Evolutionary conservation across 2,888 invertebrate species (phyloP).

Genomic region (Drosophila stalkeri): DNA sequence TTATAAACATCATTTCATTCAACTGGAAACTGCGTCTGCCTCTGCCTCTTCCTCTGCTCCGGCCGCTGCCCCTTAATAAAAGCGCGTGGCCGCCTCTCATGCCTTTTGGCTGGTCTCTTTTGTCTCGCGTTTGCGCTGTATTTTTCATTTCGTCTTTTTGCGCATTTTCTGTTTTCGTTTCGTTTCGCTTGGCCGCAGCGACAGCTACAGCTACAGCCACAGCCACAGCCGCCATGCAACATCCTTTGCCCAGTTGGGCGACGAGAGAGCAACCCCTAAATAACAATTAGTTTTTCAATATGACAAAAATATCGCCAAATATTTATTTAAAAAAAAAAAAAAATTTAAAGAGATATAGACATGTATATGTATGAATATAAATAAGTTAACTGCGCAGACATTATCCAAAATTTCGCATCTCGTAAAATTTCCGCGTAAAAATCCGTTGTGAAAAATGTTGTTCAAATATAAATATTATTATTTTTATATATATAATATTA

Average conservation of each 20-base stretch:
- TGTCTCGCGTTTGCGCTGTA: constrained; percentile 78
- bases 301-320: constrained; percentile 8
- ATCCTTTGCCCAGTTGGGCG: constrained; percentile 55
- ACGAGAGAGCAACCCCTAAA: constrained; percentile 63
- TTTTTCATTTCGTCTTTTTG: constrained; percentile 67
- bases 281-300: constrained; percentile 52
- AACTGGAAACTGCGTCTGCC: constrained; percentile 53
- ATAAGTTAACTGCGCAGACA: constrained; percentile 39
- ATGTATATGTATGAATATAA: not conserved
- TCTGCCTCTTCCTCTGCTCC: constrained; percentile 4
- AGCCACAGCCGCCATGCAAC: constrained; percentile 45
- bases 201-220: constrained; percentile 25
- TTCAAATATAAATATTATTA: not conserved
- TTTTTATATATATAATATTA: constrained; percentile 1
- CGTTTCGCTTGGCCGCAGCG: constrained; percentile 43
- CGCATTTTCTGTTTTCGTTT: constrained; percentile 78
- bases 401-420: constrained; percentile 14
- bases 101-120: constrained; percentile 54
- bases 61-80: constrained; percentile 18
- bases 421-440: constrained; percentile 24
- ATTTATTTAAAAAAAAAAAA: not conserved
- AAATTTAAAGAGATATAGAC: not conserved
- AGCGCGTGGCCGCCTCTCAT: constrained; percentile 53
- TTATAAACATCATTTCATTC: constrained; percentile 60
- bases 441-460: not conserved